Evolutionary conservation across 1,140 invertebrate species (phyloP), one percentile per base, ranked within the genome.

Genomic region (Drosophila triauraria): DNA sequence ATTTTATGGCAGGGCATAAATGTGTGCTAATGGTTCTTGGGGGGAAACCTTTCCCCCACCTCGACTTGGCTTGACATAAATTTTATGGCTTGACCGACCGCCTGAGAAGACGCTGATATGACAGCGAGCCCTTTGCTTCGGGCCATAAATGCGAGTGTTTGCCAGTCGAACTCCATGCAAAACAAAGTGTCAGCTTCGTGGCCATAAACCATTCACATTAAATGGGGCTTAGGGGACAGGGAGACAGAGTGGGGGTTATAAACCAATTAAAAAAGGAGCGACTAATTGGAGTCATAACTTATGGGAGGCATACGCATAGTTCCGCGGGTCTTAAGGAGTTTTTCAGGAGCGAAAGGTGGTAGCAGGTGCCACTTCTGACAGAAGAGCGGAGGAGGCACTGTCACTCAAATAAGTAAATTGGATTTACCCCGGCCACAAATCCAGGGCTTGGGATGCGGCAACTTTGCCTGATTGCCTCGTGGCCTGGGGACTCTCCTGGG

Each of bases 401-500:
- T 74, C 58, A 58, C 70, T 75, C 63, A 77, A 87, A 88, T 88
- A 90, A 87, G 84, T 78, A 90, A 87, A 87, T 87, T 87, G 84
- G 83, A 83, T 86, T 87, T 80, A 67, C 74, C 80, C 70, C 72
- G 30, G 32, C 68, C 78, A 62, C 51, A 43, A 25, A 17, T 32
- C 46, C 25, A 44, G 44, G 30, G 17, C 48, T 60, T 61, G 43
- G 25, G 32, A 48, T 61, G 63, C 57, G 67, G 81, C 74, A 90
- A 82, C 85, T 90, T 90, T 85, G 85, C 75, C 85, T 90, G 85
- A 90, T 90, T 90, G 81, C 85, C 82, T 75, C 10, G 67, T 77
- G 83, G 75, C 75, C 75, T 88, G 83, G 83, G 75, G 63, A 77
- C 47, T 67, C 54, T 68, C 62, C 30, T 47, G 48, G 75, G 75